A percentile compares a stretch with the other conserved stretches of the same genome.
phyloP scores from a whole-genome alignment of 2,113 vertebrate species.

The Acanthisitta chloris region DNA sequence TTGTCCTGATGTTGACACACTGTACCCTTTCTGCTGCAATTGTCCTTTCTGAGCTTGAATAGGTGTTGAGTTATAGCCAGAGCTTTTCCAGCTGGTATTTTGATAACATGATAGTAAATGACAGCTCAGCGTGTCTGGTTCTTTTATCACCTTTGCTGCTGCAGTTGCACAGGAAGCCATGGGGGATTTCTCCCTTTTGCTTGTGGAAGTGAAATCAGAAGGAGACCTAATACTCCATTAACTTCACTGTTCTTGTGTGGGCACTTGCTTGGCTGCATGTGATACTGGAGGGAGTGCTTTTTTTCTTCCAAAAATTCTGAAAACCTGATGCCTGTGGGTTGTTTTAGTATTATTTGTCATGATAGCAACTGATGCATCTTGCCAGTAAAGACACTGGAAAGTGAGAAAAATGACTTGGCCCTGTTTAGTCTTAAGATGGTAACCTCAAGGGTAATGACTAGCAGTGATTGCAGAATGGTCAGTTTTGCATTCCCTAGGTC shows the following conservation, averaged over 20 bases:
- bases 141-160: neutral
- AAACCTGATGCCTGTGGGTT: neutral
- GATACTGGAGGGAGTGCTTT: neutral
- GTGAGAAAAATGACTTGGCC: fast-evolving
- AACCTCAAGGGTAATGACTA: fast-evolving
- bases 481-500: neutral
- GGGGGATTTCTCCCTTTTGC: neutral
- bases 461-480: fast-evolving
- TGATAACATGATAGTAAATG: neutral
- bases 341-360: neutral
- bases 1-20: neutral
- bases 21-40: neutral
- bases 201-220: neutral
- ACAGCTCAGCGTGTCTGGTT: neutral
- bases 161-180: neutral
- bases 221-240: neutral
- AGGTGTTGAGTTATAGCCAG: neutral
- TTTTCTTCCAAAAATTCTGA: neutral
- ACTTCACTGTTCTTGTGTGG: neutral
- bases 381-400: neutral
- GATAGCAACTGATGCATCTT: neutral
- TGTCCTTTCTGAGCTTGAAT: neutral
- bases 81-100: neutral
- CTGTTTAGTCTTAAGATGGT: neutral
- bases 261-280: neutral